Evolutionary conservation across 2,113 vertebrate species (phyloP), one percentile per base, ranked within the genome.

Genomic region (Macaca nemestrina): DNA sequence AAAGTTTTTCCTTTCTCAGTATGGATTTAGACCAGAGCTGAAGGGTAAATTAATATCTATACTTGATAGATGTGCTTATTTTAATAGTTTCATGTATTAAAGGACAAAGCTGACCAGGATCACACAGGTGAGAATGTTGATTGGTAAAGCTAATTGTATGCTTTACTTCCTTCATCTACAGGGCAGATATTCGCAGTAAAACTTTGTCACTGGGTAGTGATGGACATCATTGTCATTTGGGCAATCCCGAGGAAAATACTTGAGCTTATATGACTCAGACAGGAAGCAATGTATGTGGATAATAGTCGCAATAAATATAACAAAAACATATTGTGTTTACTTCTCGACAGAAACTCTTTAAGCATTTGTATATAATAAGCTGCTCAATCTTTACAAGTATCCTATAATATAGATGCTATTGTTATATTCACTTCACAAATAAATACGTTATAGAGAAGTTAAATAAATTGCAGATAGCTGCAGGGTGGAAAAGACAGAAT

Each of bases 41-140:
- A 94, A 96, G 94, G 68, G 83, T 72, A 92, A 73, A 73, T 96
- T 95, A 95, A 93, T 40, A 67, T 94, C 59, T 50, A 64, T 40
- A 17, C 11, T 84, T 94, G 82, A 95, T 57, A 95, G 68, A 97
- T 94, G 55, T 91, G 27, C 75, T 93, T 93, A 61, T 78, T 89
- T 86, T 89, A 92, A 84, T 94, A 88, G 50, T 75, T 81, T 40
- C 70, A 72, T 25, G 94, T 91, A 68, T 75, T 95, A 93, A 91
- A 86, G n/a, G 40, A 90, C 72, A 32, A 59, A 79, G 4, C 10
- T 38, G 22, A 40, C 30, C 8, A 81, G 40, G 75, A 11, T 89
- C 3, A 55, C 30, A 68, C 2, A 86, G 43, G 38, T 59, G n/a
- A 88, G 38, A 85, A 64, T 76, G 70, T 87, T 95, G 45, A 73